Conservation (phyloP, 2,888 invertebrate genomes). For the Keiferia lycopersicella region DNA sequence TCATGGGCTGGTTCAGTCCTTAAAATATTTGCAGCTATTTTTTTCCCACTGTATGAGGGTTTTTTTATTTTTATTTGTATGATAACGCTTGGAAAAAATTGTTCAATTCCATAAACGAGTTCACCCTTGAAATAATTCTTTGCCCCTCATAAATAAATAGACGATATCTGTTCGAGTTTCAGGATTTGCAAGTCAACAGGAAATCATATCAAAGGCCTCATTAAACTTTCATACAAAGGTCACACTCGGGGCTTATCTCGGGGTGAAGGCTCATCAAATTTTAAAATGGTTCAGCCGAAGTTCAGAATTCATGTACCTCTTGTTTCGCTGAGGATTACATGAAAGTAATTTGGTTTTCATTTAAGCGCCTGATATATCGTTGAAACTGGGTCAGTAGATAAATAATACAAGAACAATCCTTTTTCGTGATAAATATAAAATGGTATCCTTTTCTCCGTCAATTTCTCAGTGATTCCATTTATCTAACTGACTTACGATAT, state of each 20-base stretch:
- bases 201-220: constrained; percentile 23
- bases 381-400: background rate
- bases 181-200: constrained; percentile 12
- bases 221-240: constrained; percentile 20
- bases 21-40: too few relatives aligned
- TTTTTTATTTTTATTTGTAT: too few relatives aligned
- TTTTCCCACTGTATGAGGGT: too few relatives aligned
- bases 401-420: too few relatives aligned
- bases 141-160: background rate
- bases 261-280: constrained; percentile 2
- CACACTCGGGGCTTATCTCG: constrained; percentile 5
- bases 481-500: background rate
- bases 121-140: background rate
- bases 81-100: too few relatives aligned
- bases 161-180: background rate
- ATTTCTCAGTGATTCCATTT: background rate
- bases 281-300: constrained; percentile 13
- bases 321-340: constrained; percentile 10
- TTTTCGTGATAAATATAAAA: background rate
- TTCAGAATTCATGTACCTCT: constrained; percentile 9
- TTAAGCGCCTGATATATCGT: background rate
- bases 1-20: too few relatives aligned
- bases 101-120: too few relatives aligned
- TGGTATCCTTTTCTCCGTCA: background rate
- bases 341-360: constrained; percentile 17